phyloP scores from a whole-genome alignment of 2,888 invertebrate species.

The Cordylochernes scorpioides region DNA sequence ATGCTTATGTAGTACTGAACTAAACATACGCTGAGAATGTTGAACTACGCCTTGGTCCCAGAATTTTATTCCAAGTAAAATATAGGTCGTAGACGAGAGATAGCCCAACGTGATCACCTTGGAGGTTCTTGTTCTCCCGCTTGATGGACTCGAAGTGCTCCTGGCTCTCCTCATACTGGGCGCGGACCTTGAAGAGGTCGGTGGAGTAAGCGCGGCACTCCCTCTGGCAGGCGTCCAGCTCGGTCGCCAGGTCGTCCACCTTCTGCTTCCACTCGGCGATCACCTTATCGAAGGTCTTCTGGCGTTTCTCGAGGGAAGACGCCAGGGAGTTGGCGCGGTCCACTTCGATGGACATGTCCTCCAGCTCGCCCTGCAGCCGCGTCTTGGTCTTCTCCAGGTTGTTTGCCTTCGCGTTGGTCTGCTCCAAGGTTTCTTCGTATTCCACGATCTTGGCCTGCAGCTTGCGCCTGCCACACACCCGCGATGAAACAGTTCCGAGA shows the following conservation, averaged over 20 bases:
- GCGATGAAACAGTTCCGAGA: no score
- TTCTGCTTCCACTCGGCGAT: constrained; percentile 99
- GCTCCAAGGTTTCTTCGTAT: constrained; percentile 27
- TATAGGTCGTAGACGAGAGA: no score
- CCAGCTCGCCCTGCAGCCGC: constrained; percentile 28
- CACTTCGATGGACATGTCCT: constrained; percentile 30
- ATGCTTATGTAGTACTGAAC: no score
- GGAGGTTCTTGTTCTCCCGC: constrained; percentile 97
- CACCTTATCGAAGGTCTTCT: constrained; percentile 98
- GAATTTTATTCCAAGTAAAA: no score
- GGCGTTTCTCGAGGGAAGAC: constrained; percentile 94
- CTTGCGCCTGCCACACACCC: constrained; percentile 21
- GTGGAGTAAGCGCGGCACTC: constrained; percentile 99
- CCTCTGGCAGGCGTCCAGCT: constrained; percentile 93
- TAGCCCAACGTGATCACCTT: no score
- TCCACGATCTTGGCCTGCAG: constrained; percentile 28
- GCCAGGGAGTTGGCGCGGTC: constrained; percentile 59
- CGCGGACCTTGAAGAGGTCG: constrained; percentile 93
- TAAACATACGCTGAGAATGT: no score
- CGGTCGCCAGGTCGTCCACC: constrained; percentile 79
- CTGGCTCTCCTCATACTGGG: constrained; percentile 82
- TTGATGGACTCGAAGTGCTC: constrained; percentile 91
- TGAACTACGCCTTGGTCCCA: no score
- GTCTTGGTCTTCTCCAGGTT: constrained; percentile 30
- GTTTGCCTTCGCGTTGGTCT: constrained; percentile 26